These are phyloP conservation scores for Oostethus manadensis DNA, from an alignment of 2,113 vertebrate species.

Conservation along the genomic window DNA sequence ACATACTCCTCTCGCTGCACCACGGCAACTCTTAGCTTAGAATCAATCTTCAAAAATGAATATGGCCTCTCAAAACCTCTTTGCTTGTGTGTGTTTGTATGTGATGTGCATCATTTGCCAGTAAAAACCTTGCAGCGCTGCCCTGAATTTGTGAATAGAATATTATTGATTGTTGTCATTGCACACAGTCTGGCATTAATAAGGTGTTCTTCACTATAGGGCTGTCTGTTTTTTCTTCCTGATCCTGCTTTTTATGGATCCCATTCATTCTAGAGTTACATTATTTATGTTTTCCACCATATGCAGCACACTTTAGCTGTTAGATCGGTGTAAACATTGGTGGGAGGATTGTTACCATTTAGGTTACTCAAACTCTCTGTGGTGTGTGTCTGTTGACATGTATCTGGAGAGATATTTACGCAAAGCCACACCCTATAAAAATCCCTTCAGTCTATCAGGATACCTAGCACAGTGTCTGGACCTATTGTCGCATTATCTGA, in stretches of 20 bases:
- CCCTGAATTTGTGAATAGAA: constrained; percentile 47
- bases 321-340: not conserved
- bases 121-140: constrained; percentile 40
- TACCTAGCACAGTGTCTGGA: constrained; percentile 54
- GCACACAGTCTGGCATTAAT: constrained; percentile 35
- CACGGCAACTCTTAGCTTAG: constrained; percentile 8
- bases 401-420: constrained; percentile 58
- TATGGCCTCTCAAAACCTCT: constrained; percentile 26
- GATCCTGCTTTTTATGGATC: not conserved
- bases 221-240: constrained; percentile 5
- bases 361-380: too few relatives aligned
- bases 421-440: constrained; percentile 47
- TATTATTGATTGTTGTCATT: constrained; percentile 53
- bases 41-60: constrained; percentile 44
- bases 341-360: not conserved
- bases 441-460: constrained; percentile 44
- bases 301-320: not conserved
- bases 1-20: not conserved
- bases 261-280: not conserved
- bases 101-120: constrained; percentile 37
- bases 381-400: constrained; percentile 34
- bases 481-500: constrained; percentile 40
- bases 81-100: constrained; percentile 23
- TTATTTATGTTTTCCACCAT: constrained; percentile 3
- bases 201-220: constrained; percentile 18